phyloP scores from a whole-genome alignment of 2,888 invertebrate genomes.

The Parnassius apollo region DNA sequence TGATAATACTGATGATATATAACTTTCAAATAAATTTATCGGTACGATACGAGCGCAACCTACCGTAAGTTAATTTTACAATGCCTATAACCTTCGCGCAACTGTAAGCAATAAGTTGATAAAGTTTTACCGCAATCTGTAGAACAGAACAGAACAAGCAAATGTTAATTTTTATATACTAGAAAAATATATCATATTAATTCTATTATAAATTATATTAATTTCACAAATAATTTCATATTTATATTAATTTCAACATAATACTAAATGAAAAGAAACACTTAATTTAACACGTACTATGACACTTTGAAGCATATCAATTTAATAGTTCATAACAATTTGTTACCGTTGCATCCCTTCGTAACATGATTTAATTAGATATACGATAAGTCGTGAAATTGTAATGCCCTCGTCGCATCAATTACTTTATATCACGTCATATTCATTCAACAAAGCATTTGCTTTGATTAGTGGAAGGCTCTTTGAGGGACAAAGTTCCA shows the following conservation, averaged over 20 bases:
- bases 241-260: conserved; percentile 40
- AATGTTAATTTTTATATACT: too few species aligned
- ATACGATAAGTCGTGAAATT: conserved; percentile 25
- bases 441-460: conserved; percentile 76
- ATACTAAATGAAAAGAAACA: conserved; percentile 2
- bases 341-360: conserved; percentile 20
- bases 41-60: too few species aligned
- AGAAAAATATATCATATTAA: too few species aligned
- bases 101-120: too few species aligned
- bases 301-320: conserved; percentile 16
- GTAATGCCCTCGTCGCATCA: conserved; percentile 40
- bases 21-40: too few species aligned
- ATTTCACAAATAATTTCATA: too few species aligned
- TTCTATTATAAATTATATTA: too few species aligned
- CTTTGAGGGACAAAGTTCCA: conserved; percentile 65
- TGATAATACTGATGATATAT: too few species aligned
- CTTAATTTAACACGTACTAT: conserved; percentile 12
- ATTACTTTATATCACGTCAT: conserved; percentile 71
- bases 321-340: conserved; percentile 26
- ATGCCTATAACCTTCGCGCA: too few species aligned
- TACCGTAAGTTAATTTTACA: too few species aligned
- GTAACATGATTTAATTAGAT: conserved; percentile 23
- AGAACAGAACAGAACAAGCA: too few species aligned
- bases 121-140: too few species aligned
- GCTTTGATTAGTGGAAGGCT: conserved; percentile 75